phyloP scores from a whole-genome alignment of 2,888 invertebrate genomes.

The Ophion ventricosus region DNA sequence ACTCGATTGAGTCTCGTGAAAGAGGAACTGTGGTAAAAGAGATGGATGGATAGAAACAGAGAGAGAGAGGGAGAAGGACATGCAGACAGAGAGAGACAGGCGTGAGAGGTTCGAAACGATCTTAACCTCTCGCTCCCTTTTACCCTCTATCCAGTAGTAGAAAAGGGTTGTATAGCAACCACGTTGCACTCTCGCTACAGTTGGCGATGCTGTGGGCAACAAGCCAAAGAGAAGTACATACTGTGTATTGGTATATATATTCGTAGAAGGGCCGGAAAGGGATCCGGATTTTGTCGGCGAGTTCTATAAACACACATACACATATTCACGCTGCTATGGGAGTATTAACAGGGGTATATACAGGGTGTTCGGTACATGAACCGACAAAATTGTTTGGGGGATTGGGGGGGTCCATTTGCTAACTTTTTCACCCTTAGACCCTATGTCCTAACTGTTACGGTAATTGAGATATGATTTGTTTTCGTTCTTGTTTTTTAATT shows the following conservation, averaged over 20 bases:
- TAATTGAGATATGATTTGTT: no score
- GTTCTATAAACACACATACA: constrained; percentile 18
- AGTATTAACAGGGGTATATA: no score
- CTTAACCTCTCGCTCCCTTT: constrained; percentile 32
- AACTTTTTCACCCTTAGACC: no score
- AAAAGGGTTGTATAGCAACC: constrained; percentile 45
- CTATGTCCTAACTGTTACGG: no score
- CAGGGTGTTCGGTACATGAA: neutral
- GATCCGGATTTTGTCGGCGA: constrained; percentile 47
- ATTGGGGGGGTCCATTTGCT: constrained; percentile 2
- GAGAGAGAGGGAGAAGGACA: constrained; percentile 53
- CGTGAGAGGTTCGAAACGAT: constrained; percentile 59
- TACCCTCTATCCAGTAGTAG: constrained; percentile 11
- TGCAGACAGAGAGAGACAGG: constrained; percentile 17
- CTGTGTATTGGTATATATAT: neutral
- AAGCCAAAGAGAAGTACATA: constrained; percentile 59
- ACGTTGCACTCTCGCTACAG: constrained; percentile 48
- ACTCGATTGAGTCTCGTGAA: constrained; percentile 40
- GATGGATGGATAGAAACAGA: constrained; percentile 25
- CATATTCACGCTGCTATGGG: neutral
- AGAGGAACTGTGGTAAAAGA: constrained; percentile 54
- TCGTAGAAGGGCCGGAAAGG: constrained; percentile 28
- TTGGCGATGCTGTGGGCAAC: constrained; percentile 59
- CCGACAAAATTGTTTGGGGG: no score
- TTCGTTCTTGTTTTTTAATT: no score